Conservation (phyloP, 2,113 vertebrate genomes). For the Neogobius melanostomus region DNA sequence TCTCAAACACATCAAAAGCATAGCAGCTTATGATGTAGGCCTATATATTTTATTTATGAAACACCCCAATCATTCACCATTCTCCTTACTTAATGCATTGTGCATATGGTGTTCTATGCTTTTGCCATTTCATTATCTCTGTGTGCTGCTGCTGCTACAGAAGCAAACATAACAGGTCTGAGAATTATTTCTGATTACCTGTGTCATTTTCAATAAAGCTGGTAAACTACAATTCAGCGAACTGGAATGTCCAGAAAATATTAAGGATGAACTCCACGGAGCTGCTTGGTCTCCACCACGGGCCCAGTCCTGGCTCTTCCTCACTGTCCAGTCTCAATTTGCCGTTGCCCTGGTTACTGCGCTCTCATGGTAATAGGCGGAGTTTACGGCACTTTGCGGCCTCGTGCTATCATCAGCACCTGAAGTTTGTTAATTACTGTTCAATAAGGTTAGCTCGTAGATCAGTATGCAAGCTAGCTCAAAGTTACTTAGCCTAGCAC, state of each 20-base stretch:
- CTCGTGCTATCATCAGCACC: slow-evolving; percentile 59
- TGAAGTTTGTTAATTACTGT: slow-evolving; percentile 18
- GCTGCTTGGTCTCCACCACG: neutral
- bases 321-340: neutral
- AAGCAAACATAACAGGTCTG: neutral
- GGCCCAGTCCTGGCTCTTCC: neutral
- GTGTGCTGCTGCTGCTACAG: neutral
- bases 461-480: too few species aligned
- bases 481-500: neutral
- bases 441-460: neutral
- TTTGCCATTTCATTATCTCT: neutral
- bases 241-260: too few species aligned
- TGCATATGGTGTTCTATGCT: neutral
- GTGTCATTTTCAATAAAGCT: too few species aligned
- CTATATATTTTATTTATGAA: slow-evolving; percentile 16
- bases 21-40: slow-evolving; percentile 23
- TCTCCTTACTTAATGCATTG: neutral
- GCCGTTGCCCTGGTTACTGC: neutral
- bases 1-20: slow-evolving; percentile 34
- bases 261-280: too few species aligned
- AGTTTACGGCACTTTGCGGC: slow-evolving; percentile 12
- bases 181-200: too few species aligned
- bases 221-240: too few species aligned
- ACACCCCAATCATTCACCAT: neutral
- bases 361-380: slow-evolving; percentile 22